These are phyloP conservation scores for Fistularia commersonii DNA, from an alignment of 2,797 vertebrate genomes.

Conservation along the genomic window DNA sequence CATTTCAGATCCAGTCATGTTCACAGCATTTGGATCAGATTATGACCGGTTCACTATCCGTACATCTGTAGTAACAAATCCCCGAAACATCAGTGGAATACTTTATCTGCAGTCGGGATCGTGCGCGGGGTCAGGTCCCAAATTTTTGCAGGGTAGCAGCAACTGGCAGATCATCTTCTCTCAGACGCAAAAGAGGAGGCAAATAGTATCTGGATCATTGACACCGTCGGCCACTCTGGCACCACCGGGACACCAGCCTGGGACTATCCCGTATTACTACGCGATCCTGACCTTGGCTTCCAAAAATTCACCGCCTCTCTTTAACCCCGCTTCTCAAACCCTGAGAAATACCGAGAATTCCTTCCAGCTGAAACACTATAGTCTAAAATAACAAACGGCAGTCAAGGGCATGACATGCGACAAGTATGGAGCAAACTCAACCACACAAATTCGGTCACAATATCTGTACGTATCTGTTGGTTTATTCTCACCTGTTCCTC, in stretches of 20 bases:
- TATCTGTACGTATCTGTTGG: slow-evolving; percentile 1
- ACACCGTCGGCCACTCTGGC: slow-evolving; percentile 52
- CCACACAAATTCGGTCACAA: slow-evolving; percentile 12
- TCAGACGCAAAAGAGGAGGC: slow-evolving; percentile 52
- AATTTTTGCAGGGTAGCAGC: slow-evolving; percentile 30
- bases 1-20: background rate
- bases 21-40: background rate
- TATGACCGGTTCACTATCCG: background rate
- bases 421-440: slow-evolving; percentile 5
- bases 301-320: slow-evolving; percentile 49
- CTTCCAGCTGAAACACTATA: slow-evolving; percentile 34
- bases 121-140: slow-evolving; percentile 32
- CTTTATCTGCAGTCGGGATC: slow-evolving; percentile 12
- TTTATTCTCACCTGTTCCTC: slow-evolving; percentile 75
- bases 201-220: slow-evolving; percentile 68
- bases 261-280: slow-evolving; percentile 41
- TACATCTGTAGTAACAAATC: too few relatives aligned
- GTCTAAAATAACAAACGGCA: slow-evolving; percentile 44
- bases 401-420: slow-evolving; percentile 25
- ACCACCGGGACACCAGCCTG: slow-evolving; percentile 24
- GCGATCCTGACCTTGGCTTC: slow-evolving; percentile 48
- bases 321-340: slow-evolving; percentile 48
- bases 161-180: slow-evolving; percentile 62
- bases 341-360: slow-evolving; percentile 55
- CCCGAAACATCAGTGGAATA: slow-evolving; percentile 3